Conservation (phyloP, 2,797 vertebrate genomes). For the Hoplostethus mediterraneus region DNA sequence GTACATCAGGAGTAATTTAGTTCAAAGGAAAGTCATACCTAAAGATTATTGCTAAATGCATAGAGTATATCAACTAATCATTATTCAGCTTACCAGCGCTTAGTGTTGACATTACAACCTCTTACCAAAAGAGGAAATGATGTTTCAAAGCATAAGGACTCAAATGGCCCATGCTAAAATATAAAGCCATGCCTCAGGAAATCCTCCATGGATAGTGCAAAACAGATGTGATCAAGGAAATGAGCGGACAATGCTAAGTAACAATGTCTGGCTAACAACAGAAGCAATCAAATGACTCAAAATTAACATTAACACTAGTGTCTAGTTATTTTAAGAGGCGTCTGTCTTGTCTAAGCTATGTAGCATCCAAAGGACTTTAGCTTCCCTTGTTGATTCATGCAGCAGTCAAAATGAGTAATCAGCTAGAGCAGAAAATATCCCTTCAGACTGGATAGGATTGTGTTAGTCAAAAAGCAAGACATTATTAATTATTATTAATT, state of each 20-base stretch:
- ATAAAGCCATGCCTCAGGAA: neutral
- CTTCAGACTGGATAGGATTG: neutral
- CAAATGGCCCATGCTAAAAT: neutral
- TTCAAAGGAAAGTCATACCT: neutral
- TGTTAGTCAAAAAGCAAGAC: neutral
- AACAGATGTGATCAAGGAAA: neutral
- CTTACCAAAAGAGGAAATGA: neutral
- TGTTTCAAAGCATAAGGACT: neutral
- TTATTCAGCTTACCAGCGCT: neutral
- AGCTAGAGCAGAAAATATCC: neutral
- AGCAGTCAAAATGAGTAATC: neutral
- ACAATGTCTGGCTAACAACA: neutral
- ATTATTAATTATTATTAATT: too few relatives aligned
- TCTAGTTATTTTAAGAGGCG: neutral
- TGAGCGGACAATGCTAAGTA: neutral
- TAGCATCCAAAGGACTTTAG: neutral
- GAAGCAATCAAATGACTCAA: neutral
- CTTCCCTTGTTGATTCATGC: neutral
- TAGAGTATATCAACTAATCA: too few relatives aligned
- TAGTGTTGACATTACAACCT: neutral
- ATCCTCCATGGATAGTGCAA: neutral
- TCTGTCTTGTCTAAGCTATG: neutral
- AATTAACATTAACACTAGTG: neutral
- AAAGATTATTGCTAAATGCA: neutral
- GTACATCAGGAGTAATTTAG: neutral